Base-by-base conservation (phyloP, 2,797 vertebrate genomes). In the Lerista edwardsae region DNA sequence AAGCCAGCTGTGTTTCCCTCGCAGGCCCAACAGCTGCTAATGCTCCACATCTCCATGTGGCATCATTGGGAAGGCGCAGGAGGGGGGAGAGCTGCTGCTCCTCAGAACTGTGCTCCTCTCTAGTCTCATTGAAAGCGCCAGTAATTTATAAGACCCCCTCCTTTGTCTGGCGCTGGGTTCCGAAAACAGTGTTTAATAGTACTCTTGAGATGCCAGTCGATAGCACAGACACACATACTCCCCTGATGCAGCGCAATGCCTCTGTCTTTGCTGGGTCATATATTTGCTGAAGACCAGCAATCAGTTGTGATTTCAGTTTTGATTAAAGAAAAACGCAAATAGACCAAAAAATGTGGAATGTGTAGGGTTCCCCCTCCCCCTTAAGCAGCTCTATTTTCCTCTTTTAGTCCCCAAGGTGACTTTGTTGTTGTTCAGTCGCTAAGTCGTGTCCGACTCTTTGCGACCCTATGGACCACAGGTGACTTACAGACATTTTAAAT, bases 1-100 rank as follows among this genome's bases (percentile, higher is more conserved):
- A 85, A 85, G 15, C 84, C 72, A 85, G 39, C n/a, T 59, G 82
- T 68, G 72, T 73, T 75, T 75, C 62, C 36, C 29, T 62, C 31
- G 57, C 69, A 31, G 68, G 61, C 69, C 21, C 17, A 75, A 75
- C 82, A 83, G 82, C 82, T 83, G 73, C 62, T 82, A 17, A 19
- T 31, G 17, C 44, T 65, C 51, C 3, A 4, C 15, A 47, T 75
- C 61, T 36, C 31, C 44, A 51, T 65, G 72, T 51, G 59, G 57
- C 21, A 41, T 75, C 62, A 34, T 62, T 15, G 8, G 39, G 57
- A 17, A 29, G 34, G 11, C 39, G 29, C 21, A 8, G 1, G 25
- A 44, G 59, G 44, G 59, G 34, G 59, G 39, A 61, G 51, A 57
- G 29, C 27, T 25, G 51, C 75, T 62, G 2, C 23, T 57, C 41